Percentiles rank a stretch among this genome's conserved stretches.
These are phyloP conservation scores for Epinotia ramella DNA, from an alignment of 2,888 invertebrate species.

Conservation along the genomic window DNA sequence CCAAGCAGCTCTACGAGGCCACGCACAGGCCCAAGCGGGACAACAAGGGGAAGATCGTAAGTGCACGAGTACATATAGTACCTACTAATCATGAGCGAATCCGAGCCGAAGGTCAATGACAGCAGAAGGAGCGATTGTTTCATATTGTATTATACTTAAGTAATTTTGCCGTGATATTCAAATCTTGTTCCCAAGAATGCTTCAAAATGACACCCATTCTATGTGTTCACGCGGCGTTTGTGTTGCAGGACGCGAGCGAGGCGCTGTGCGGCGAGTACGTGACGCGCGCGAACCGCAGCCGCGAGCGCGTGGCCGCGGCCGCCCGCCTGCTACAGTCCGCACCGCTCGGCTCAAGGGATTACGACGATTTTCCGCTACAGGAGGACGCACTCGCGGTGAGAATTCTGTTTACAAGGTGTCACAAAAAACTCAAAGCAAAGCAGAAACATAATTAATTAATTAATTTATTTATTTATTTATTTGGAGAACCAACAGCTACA, in stretches of 20 bases:
- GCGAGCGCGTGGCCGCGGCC: conserved; percentile 66
- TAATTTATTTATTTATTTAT: no score
- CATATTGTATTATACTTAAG: no score
- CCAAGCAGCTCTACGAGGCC: conserved; percentile 73
- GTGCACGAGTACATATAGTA: neutral
- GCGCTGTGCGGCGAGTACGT: conserved; percentile 63
- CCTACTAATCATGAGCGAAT: no score
- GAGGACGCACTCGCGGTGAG: conserved; percentile 85
- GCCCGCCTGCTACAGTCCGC: conserved; percentile 79
- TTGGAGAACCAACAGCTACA: no score
- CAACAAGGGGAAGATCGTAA: conserved; percentile 54
- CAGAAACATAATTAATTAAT: no score
- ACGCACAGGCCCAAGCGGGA: conserved; percentile 69
- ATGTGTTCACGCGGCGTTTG: conserved; percentile 43
- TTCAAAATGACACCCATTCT: no score
- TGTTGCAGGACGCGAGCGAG: conserved; percentile 46
- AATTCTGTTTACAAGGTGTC: neutral
- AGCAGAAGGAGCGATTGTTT: no score
- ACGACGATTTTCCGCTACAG: conserved; percentile 87
- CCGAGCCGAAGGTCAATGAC: no score
- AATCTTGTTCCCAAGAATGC: no score
- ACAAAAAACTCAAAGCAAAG: no score
- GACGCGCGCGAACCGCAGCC: conserved; percentile 80
- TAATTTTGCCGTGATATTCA: no score
- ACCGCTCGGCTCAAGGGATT: conserved; percentile 86